Base-by-base conservation (phyloP, 2,797 vertebrate genomes). In the Cercopithecus petaurista region DNA sequence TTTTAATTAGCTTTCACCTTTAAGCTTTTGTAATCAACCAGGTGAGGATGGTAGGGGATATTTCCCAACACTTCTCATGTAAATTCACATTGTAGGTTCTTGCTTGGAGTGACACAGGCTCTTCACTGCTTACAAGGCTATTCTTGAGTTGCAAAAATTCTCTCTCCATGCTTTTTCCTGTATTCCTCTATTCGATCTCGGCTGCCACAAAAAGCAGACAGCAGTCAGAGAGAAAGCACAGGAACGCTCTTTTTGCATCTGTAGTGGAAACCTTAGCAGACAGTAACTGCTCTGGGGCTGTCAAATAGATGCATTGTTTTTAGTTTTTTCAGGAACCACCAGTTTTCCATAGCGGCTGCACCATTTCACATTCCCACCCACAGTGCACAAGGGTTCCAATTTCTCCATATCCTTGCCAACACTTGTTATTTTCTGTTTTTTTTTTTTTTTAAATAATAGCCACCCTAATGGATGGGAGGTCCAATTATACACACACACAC, bases 371-470 rank as follows among this genome's bases (percentile, higher is more conserved):
- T 33, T 77, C 43, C 89, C 33, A 26, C 79, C 13, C 14, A 2
- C 41, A 13, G 11, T 10, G 8, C 13, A 33, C 2, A 2, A 41
- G 28, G 3, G 15, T 52, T 48, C n/a, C 39, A 22, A 0, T 22
- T 36, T 70, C 15, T 36, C 70, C 33, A 43, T 28, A 2, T 33
- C n/a, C n/a, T 94, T 22, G 3, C 46, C 75, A 64, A 21, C 36
- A 15, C 76, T 67, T 73, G 52, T 50, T 33, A 64, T 39, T n/a
- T 10, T 24, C 15, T 79, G 39, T 1, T 33, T 73, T 48, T 22
- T 24, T 10, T 24, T 12, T 79, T 11, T 33, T 61, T 72, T 5
- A 1, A 21, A 21, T 50, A 4, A 14, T 33, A 52, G 88, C 15
- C 67, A 76, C 43, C 41, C 77, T 87, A 33, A 72, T 83, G 50